Evolutionary conservation across 1,140 invertebrate genomes (phyloP), one percentile per base, ranked within the genome.

Genomic region (Armadillidium nasatum): DNA sequence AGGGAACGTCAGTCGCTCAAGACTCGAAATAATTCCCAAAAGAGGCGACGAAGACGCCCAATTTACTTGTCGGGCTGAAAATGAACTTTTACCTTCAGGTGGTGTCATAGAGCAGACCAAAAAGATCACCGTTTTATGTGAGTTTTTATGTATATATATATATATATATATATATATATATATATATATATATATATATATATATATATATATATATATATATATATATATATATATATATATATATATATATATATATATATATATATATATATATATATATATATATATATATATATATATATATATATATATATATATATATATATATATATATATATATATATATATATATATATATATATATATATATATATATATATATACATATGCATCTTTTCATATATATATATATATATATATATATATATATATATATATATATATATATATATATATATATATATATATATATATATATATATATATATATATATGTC

Each of bases 111-210:
- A 60, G 19, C 50, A 60, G 50, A 19, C 50, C 50, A 60, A 60
- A 60, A 60, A 19, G 19, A 60, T 60, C 50, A 60, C 50, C 50
- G 50, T 60, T 60, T 19, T 60, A 60, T 60, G 50, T 60, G 19
- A 60, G 50, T 60, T 3, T 4, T 60, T 7, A 60, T 60, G 7
- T 19, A 15, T 60, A 15, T 60, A 60, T 60, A 60, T 60, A 19
- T 19, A 19, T 60, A 60, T 19, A 60, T 15, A 15, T 60, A 60
- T 60, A 19, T 19, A 19, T 19, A 60, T 50, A 19, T 15, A 60
- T 15, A 15, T 50, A 60, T 60, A 19, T 60, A 60, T 60, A 60
- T 4, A 19, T 3, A 2, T 13, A 15, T 60, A 19, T 19, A 60
- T 60, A 60, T 10, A 10, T 10, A 10, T 9, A 9, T 50, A 9